Evolutionary conservation across 1,140 invertebrate species (phyloP), one percentile per base, ranked within the genome.

Genomic region (Bombus affinis): DNA sequence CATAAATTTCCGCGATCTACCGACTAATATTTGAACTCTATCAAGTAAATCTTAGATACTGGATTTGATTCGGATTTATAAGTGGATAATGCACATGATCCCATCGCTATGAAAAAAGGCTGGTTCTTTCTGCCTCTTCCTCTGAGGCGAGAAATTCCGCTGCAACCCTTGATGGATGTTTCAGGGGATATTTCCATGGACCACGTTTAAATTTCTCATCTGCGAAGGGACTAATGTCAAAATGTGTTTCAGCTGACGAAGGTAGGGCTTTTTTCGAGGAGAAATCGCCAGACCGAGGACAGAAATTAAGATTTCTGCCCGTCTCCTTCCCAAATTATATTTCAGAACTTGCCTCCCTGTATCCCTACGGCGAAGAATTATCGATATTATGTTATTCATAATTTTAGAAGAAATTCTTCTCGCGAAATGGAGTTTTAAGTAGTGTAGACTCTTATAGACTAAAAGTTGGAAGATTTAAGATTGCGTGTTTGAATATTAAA

Each of bases 131-230:
- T 53, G 15, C 35, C 70, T 28, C 5, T 4, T 13, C 42, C 28
- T 42, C 13, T 0, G 28, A 66, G 25, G 15, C 15, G 25, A n/a
- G 18, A 76, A 75, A 66, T 83, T 75, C 32, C 25, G 42, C 53
- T 37, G 28, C 68, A 2, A 8, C 13, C 35, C 35, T 78, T 78
- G 42, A 70, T 83, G 74, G 47, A 71, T 35, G 37, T 68, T 83
- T 35, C 73, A n/a, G 4, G 18, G n/a, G 44, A 82, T 65, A 65
- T 47, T 47, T 75, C 42, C 71, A 9, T n/a, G 57, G 44, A 62
- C 15, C 65, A 18, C 32, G 53, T 53, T 83, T 83, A 83, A 82
- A 75, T 75, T 82, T 42, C 42, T 44, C 39, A 39, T 47, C 47
- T 42, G 25, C 28, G 39, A 35, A 44, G 57, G 53, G 71, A 35